phyloP scores from a whole-genome alignment of 2,797 vertebrate species.

The Avahi laniger region DNA sequence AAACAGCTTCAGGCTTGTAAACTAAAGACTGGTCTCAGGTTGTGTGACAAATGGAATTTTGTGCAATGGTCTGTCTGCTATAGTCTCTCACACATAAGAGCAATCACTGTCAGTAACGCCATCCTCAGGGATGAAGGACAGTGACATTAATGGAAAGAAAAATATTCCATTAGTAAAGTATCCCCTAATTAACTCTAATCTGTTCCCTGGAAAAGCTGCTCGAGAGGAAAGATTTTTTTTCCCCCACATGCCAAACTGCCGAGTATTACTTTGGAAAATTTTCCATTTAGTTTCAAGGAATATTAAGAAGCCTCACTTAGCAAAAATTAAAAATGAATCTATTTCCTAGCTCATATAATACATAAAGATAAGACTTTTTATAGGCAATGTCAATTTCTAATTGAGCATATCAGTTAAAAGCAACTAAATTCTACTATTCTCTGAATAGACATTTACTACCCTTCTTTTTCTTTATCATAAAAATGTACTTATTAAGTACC shows the following conservation, averaged over 20 bases:
- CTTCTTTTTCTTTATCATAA: constrained; percentile 1
- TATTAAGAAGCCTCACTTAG: constrained; percentile 66
- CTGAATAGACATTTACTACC: background rate
- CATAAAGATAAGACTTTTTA: constrained; percentile 28
- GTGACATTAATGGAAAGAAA: constrained; percentile 67
- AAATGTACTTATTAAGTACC: background rate
- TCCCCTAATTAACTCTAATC: constrained; percentile 77
- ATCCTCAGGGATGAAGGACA: constrained; percentile 51
- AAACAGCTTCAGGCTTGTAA: constrained; percentile 30
- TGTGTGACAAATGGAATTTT: background rate
- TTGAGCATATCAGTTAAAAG: constrained; percentile 48
- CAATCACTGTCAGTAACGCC: constrained; percentile 32
- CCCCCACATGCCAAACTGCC: constrained; percentile 40
- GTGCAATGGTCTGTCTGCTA: background rate
- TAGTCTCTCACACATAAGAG: background rate
- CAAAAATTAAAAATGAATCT: constrained; percentile 63
- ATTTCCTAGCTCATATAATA: constrained; percentile 21
- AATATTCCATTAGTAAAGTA: constrained; percentile 76
- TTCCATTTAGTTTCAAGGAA: constrained; percentile 73
- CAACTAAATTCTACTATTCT: constrained; percentile 3
- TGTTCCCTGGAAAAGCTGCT: constrained; percentile 72
- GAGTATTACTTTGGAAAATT: constrained; percentile 75
- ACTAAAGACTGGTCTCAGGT: background rate
- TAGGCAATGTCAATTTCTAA: constrained; percentile 43
- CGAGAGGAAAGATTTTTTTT: constrained; percentile 49